These are phyloP conservation scores for Drosophila maculinotata DNA, from an alignment of 2,888 invertebrate species.

Conservation along the genomic window DNA sequence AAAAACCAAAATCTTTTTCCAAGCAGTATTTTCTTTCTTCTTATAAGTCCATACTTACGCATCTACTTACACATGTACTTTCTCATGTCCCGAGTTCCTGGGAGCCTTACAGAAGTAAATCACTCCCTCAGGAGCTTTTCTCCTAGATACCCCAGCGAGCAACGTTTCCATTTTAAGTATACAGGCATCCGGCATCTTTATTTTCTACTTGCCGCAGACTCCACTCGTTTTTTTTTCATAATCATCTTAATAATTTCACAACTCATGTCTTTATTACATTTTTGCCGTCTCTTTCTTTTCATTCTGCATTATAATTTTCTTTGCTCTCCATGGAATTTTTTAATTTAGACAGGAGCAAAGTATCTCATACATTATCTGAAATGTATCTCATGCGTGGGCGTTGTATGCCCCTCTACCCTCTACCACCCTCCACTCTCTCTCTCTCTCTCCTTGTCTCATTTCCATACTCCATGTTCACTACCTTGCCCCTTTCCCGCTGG, in stretches of 20 bases:
- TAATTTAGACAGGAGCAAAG: conserved; percentile 70
- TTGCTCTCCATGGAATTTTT: conserved; percentile 71
- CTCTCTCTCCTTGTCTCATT: no score
- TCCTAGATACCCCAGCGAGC: no score
- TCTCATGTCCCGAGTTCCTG: conserved; percentile 11
- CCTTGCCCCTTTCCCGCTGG: conserved; percentile 32
- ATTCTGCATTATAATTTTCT: conserved; percentile 68
- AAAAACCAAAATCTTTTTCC: no score
- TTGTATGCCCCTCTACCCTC: conserved; percentile 22
- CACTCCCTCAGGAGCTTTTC: conserved; percentile 31
- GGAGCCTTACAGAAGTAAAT: conserved; percentile 21
- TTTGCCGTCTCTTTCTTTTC: conserved; percentile 15
- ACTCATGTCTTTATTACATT: conserved; percentile 80
- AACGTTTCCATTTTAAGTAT: conserved; percentile 29
- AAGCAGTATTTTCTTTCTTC: no score
- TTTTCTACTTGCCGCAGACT: conserved; percentile 29
- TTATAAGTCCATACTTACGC: no score
- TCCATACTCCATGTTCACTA: no score
- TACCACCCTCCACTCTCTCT: background rate
- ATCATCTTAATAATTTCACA: conserved; percentile 77
- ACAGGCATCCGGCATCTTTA: conserved; percentile 4
- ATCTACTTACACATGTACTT: conserved; percentile 11
- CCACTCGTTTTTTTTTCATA: conserved; percentile 62
- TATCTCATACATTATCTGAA: conserved; percentile 68
- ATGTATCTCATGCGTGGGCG: conserved; percentile 71